Evolutionary conservation across 92 coral and sea anemone genomes (phyloP).

Genomic region (Metridium senile): DNA sequence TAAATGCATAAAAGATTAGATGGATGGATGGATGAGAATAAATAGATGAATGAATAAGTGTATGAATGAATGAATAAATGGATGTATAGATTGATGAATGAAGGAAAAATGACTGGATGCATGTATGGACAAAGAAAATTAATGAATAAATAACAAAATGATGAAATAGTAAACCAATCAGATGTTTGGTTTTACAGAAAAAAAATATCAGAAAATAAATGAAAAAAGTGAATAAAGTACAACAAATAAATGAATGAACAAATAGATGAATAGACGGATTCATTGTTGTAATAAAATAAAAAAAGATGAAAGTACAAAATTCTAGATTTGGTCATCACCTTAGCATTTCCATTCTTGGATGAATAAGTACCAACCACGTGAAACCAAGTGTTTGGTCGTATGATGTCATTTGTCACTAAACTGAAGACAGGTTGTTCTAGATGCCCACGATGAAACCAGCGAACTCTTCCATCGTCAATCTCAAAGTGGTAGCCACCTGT

Average conservation of each 20-base stretch:
- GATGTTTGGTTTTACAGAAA: no score
- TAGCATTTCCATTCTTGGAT: conserved; percentile 66
- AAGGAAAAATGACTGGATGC: neutral
- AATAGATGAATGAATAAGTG: neutral
- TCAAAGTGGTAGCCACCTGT: conserved; percentile 98
- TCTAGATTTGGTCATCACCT: conserved; percentile 71
- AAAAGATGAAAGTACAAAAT: no score
- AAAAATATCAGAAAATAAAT: no score
- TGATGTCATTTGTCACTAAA: conserved; percentile 72
- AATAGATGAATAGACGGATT: no score
- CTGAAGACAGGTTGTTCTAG: conserved; percentile 74
- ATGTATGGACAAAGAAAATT: neutral
- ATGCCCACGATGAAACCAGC: conserved; percentile 95
- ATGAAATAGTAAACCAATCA: no score
- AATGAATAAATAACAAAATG: neutral
- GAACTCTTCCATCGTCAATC: conserved; percentile 85
- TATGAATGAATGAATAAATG: neutral
- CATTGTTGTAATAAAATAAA: no score
- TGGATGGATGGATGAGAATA: neutral
- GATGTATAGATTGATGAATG: neutral
- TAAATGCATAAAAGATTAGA: neutral
- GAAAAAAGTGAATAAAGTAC: no score
- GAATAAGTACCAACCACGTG: conserved; percentile 90
- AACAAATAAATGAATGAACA: no score
- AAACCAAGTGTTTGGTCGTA: conserved; percentile 82